phyloP scores from a whole-genome alignment of 2,113 vertebrate genomes.

The Thunnus thynnus region DNA sequence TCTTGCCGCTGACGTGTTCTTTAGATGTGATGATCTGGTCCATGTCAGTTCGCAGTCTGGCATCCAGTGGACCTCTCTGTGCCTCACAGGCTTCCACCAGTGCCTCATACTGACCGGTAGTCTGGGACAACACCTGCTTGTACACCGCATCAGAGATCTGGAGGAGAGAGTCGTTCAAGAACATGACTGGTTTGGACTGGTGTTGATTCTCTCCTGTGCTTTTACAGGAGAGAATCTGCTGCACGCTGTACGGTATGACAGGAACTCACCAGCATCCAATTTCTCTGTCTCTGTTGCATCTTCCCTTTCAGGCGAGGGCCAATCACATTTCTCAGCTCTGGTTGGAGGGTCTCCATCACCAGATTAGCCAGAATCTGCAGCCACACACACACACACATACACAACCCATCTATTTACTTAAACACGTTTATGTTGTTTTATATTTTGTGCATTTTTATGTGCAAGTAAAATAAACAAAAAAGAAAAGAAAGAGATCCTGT shows the following conservation, averaged over 20 bases:
- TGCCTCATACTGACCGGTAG: constrained; percentile 81
- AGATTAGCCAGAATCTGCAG: constrained; percentile 93
- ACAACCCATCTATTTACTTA: neutral
- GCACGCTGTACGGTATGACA: neutral
- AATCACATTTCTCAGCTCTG: constrained; percentile 89
- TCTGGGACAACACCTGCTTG: constrained; percentile 89
- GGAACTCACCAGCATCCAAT: constrained; percentile 93
- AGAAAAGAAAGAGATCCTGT: neutral
- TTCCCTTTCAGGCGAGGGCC: constrained; percentile 93
- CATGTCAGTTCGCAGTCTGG: constrained; percentile 94
- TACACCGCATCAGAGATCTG: constrained; percentile 95
- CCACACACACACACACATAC: constrained; percentile 6
- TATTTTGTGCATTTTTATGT: neutral
- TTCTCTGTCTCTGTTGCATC: constrained; percentile 90
- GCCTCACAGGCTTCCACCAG: constrained; percentile 84
- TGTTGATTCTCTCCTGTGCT: neutral
- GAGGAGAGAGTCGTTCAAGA: neutral
- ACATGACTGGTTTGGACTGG: neutral
- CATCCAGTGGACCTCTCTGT: constrained; percentile 86
- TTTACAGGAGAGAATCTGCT: neutral
- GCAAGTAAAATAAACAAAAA: neutral
- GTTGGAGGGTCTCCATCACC: constrained; percentile 95
- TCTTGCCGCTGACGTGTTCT: constrained; percentile 95
- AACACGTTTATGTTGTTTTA: neutral
- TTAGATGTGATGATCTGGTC: constrained; percentile 98